Percentiles rank a stretch among this genome's conserved stretches.
These are phyloP conservation scores for Protophormia terraenovae DNA, from an alignment of 2,888 invertebrate genomes.

Conservation along the genomic window DNA sequence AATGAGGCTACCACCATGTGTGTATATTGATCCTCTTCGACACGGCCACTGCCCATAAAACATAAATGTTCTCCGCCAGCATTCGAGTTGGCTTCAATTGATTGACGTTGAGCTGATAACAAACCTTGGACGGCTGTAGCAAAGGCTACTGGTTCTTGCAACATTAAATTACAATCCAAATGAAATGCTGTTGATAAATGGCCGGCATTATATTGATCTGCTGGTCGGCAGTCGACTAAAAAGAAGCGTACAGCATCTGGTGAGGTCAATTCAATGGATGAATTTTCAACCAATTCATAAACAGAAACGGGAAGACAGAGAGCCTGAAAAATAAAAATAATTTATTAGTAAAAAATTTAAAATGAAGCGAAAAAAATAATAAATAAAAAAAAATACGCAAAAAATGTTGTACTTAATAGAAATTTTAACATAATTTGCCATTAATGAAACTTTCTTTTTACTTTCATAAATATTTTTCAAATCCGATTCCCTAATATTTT, in stretches of 20 bases:
- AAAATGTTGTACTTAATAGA: no score
- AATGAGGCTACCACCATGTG: slow-evolving; percentile 99
- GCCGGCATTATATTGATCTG: slow-evolving; percentile 98
- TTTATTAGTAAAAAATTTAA: neutral
- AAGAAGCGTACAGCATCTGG: slow-evolving; percentile 92
- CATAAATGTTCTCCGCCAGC: slow-evolving; percentile 94
- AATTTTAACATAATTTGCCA: no score
- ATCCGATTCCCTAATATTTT: no score
- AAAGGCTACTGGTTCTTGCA: slow-evolving; percentile 97
- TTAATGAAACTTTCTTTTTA: no score
- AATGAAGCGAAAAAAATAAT: neutral
- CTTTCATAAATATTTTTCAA: no score
- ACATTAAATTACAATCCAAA: slow-evolving; percentile 97
- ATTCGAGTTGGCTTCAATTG: slow-evolving; percentile 91
- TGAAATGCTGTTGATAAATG: slow-evolving; percentile 99
- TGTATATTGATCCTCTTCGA: slow-evolving; percentile 97
- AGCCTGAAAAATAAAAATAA: slow-evolving; percentile 84
- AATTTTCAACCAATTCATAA: slow-evolving; percentile 93
- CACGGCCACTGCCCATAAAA: slow-evolving; percentile 95
- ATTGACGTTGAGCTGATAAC: slow-evolving; percentile 93
- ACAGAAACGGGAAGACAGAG: slow-evolving; percentile 98
- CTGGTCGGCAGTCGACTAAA: slow-evolving; percentile 97
- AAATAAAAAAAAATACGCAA: no score
- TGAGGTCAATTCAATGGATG: slow-evolving; percentile 85
- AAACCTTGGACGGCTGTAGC: slow-evolving; percentile 94